Base-by-base conservation (phyloP, 2,888 invertebrate genomes). In the Iselma pallidipennis region DNA sequence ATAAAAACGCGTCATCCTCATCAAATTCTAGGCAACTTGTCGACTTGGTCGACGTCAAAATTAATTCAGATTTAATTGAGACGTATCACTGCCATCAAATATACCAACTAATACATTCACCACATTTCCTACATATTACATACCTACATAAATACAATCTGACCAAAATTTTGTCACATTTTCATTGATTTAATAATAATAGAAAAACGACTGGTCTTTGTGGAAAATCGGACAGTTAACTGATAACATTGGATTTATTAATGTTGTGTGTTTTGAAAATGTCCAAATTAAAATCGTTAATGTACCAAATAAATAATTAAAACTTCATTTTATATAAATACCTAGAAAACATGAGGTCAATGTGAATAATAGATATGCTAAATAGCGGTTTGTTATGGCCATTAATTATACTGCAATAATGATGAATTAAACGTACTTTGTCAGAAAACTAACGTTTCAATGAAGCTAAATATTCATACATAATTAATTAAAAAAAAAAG, bases 341-440 rank as follows among this genome's bases (percentile, higher is more conserved):
- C n/a, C n/a, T n/a, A n/a, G n/a, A 59, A 59, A 59, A 54, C 52
- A 23, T 55, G 29, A 52, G 37, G 59, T 52, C 31, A 58, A 59
- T 59, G 54, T 55, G 45, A 59, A 59, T 55, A 37, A 54, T 59
- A 59, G 55, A 59, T 59, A 59, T 59, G 59, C 54, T 59, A 59
- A n/a, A 59, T 59, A 55, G n/a, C 9, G 49, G 59, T 54, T 58
- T 48, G 45, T 58, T 54, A 59, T 12, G 12, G 26, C 59, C 28
- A 37, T 54, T 55, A 59, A 54, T 59, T 59, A 52, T 59, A 42
- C 50, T 49, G 54, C 50, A 55, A 48, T 59, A 29, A 49, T 26
- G 53, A 25, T 53, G 53, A 56, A 58, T 57, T 51, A 57, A 57
- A 57, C 57, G 45, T 57, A 33, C n/a, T n/a, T n/a, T n/a, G n/a